These are phyloP conservation scores for Peromyscus aztecus DNA, from an alignment of 2,797 vertebrate species.

Conservation along the genomic window DNA sequence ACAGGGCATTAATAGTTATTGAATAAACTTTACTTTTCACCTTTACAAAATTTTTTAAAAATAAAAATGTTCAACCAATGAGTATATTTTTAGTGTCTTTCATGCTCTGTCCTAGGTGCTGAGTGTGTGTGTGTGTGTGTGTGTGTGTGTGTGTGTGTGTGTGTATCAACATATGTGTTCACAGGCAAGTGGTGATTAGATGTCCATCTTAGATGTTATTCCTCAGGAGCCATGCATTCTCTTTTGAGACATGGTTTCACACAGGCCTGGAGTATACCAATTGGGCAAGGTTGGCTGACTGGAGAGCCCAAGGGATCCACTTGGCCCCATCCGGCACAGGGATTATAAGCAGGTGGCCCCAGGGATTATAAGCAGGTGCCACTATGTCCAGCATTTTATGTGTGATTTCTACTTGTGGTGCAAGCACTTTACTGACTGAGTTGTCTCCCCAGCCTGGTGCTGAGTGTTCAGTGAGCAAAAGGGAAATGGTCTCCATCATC, in stretches of 20 bases:
- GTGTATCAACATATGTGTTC: not conserved
- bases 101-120: not conserved
- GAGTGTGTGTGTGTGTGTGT: not conserved
- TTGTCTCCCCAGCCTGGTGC: not conserved
- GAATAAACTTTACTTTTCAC: not conserved
- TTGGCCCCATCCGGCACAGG: not conserved
- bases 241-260: not conserved
- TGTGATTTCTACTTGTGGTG: not conserved
- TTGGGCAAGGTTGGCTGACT: not conserved
- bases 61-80: conserved; percentile 11
- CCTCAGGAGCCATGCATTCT: not conserved
- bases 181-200: not conserved
- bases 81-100: not conserved
- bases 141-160: not conserved
- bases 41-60: not conserved
- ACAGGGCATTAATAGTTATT: not conserved
- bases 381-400: not conserved
- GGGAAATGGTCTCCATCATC: not conserved
- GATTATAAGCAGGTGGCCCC: not conserved
- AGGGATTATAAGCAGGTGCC: not conserved
- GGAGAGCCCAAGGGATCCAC: not conserved
- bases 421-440: not conserved
- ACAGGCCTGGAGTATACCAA: not conserved
- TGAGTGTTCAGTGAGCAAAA: not conserved
- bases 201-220: not conserved